Evolutionary conservation across 2,113 vertebrate species (phyloP).

Genomic region (Mellivora capensis): DNA sequence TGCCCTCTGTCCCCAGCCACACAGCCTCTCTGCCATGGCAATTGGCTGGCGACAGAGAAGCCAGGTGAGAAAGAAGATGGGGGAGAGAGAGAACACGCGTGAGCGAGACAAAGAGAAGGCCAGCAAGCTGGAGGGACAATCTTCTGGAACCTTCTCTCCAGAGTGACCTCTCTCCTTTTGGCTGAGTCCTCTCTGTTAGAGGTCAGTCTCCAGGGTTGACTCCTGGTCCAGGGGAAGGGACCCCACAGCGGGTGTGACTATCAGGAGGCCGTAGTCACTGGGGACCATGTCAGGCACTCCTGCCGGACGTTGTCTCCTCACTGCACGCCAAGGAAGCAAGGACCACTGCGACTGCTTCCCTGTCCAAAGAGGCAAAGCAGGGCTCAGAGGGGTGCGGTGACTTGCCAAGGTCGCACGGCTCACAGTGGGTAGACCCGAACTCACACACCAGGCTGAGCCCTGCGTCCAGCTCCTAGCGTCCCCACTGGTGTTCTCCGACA

Average conservation of each 20-base stretch:
- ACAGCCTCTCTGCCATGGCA: background rate
- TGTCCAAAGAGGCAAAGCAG: background rate
- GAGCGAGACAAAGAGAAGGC: background rate
- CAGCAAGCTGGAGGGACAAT: background rate
- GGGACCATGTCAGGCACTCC: background rate
- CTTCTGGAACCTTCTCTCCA: background rate
- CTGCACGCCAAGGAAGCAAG: background rate
- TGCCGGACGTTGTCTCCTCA: background rate
- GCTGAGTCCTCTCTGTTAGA: background rate
- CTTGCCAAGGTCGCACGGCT: background rate
- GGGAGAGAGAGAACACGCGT: fast-evolving
- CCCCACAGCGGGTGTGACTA: background rate
- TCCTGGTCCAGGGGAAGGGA: fast-evolving
- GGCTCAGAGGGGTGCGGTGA: background rate
- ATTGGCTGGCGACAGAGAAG: fast-evolving
- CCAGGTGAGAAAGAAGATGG: background rate
- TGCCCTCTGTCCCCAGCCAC: background rate
- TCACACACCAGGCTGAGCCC: background rate
- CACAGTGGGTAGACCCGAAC: background rate
- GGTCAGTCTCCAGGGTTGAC: no score
- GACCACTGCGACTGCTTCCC: fast-evolving
- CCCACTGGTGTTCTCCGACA: background rate
- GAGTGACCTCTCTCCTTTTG: background rate
- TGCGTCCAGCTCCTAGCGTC: background rate
- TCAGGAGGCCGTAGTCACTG: background rate